Percentiles rank a stretch among this genome's conserved stretches.
Conservation (phyloP, 2,113 vertebrate species). For the Thalassoma bifasciatum region DNA sequence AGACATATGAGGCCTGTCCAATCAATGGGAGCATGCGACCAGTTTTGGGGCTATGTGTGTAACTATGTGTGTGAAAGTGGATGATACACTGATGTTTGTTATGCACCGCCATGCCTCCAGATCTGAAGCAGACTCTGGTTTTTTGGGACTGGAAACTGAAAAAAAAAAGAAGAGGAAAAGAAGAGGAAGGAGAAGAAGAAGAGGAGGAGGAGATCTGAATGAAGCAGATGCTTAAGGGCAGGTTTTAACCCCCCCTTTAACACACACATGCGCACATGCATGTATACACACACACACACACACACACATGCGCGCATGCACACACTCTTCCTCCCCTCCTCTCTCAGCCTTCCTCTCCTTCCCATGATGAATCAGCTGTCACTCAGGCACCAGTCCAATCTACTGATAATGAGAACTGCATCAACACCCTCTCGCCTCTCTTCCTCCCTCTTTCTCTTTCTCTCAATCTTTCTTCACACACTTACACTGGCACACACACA, state of each 20-base stretch:
- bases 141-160: slow-evolving; percentile 46
- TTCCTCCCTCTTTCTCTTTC: slow-evolving; percentile 64
- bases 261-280: slow-evolving; percentile 80
- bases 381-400: slow-evolving; percentile 92
- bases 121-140: slow-evolving; percentile 58
- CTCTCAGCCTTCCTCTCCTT: slow-evolving; percentile 84
- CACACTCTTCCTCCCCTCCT: slow-evolving; percentile 70
- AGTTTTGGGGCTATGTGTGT: slow-evolving; percentile 27
- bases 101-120: slow-evolving; percentile 27
- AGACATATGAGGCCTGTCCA: slow-evolving; percentile 77
- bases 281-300: slow-evolving; percentile 83
- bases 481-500: slow-evolving; percentile 11
- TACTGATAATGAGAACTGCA: slow-evolving; percentile 95
- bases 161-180: slow-evolving; percentile 25
- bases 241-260: slow-evolving; percentile 76
- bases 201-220: slow-evolving; percentile 68
- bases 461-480: slow-evolving; percentile 52
- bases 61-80: slow-evolving; percentile 14
- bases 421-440: slow-evolving; percentile 82
- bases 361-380: slow-evolving; percentile 96
- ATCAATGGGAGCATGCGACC: slow-evolving; percentile 66
- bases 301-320: slow-evolving; percentile 79
- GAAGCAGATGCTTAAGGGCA: slow-evolving; percentile 84
- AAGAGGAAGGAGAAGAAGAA: slow-evolving; percentile 48
- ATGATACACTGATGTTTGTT: slow-evolving; percentile 46